phyloP scores from a whole-genome alignment of 2,888 invertebrate species.

The Coenonympha arcania region DNA sequence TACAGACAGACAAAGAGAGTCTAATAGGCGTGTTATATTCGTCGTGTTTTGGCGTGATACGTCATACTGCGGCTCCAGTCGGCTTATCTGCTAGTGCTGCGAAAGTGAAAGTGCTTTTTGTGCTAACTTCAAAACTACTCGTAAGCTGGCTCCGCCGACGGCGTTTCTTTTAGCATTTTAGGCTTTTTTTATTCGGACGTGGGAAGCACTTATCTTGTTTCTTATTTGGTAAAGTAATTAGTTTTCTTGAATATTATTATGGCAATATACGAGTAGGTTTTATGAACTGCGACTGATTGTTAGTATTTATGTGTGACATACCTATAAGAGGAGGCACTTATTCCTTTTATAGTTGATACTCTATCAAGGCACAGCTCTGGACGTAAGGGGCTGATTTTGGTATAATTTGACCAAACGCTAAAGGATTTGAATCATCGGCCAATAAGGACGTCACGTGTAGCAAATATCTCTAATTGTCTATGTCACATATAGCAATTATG shows the following conservation, averaged over 20 bases:
- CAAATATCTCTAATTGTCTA: too few relatives aligned
- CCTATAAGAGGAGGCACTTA: too few relatives aligned
- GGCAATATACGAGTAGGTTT: too few relatives aligned
- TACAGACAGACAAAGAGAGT: neutral
- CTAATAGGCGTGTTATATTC: conserved; percentile 19
- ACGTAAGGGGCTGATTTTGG: neutral
- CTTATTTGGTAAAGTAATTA: neutral
- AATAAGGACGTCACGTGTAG: too few relatives aligned
- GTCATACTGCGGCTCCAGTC: conserved; percentile 32
- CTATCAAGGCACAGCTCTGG: too few relatives aligned
- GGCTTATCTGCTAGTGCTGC: conserved; percentile 39
- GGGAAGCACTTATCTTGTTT: neutral
- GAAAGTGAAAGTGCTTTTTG: conserved; percentile 53
- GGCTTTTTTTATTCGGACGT: neutral
- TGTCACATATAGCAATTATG: too few relatives aligned
- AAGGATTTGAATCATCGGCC: too few relatives aligned
- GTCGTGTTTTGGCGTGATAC: conserved; percentile 30
- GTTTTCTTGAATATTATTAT: neutral
- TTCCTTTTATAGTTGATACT: too few relatives aligned
- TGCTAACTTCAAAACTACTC: conserved; percentile 11
- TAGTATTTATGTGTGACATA: too few relatives aligned
- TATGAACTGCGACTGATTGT: too few relatives aligned
- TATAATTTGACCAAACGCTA: too few relatives aligned
- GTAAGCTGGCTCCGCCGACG: neutral
- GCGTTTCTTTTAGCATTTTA: conserved; percentile 13